Evolutionary conservation across 2,797 vertebrate species (phyloP).

Genomic region (Urocyon cinereoargenteus): DNA sequence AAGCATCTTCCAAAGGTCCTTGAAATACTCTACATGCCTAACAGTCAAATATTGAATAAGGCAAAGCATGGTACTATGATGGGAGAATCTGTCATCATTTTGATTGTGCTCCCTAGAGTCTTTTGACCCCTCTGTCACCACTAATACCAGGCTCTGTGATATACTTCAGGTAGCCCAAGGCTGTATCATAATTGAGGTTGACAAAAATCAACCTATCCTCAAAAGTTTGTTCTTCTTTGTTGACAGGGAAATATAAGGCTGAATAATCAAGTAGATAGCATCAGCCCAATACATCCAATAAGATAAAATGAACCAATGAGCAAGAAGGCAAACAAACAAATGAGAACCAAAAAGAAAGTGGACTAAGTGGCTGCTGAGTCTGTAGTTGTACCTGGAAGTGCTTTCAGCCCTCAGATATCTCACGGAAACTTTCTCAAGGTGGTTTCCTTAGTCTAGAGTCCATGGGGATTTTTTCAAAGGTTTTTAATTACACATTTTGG

Average conservation of each 20-base stretch:
- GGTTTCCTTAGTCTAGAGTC: neutral
- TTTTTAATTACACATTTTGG: neutral
- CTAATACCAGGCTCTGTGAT: neutral
- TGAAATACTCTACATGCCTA: neutral
- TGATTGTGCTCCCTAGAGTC: neutral
- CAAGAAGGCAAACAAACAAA: neutral
- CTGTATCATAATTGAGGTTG: neutral
- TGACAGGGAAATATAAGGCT: neutral
- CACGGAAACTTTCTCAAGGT: neutral
- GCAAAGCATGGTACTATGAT: neutral
- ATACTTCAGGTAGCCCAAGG: neutral
- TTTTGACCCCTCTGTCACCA: neutral
- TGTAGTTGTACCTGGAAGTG: neutral
- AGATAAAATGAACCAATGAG: neutral
- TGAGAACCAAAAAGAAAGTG: neutral
- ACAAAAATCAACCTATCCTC: neutral
- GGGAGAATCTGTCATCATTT: neutral
- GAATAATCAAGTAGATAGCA: neutral
- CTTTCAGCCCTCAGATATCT: neutral
- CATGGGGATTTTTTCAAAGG: neutral
- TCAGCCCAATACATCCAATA: neutral
- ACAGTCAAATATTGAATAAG: neutral
- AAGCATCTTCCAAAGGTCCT: neutral
- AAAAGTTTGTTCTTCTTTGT: conserved; percentile 51
- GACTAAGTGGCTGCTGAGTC: neutral